phyloP scores from a whole-genome alignment of 2,797 vertebrate species.

The Typhlichthys subterraneus region DNA sequence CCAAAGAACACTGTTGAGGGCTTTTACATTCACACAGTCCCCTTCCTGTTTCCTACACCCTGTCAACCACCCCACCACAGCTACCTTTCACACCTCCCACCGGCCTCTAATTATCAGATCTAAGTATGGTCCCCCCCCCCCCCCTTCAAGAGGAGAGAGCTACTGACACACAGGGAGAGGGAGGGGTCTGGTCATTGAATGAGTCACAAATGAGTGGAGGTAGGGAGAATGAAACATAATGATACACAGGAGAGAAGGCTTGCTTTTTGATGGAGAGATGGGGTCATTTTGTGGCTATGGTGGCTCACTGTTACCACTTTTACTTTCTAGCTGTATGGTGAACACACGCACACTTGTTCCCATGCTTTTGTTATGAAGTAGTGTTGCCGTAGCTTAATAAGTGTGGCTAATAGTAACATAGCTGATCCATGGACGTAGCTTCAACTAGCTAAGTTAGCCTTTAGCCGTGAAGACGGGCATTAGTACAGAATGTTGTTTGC shows the following conservation, averaged over 20 bases:
- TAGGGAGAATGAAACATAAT: conserved; percentile 27
- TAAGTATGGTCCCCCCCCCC: conserved; percentile 45
- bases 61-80: conserved; percentile 58
- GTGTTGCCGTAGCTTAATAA: conserved; percentile 24
- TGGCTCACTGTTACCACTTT: conserved; percentile 40
- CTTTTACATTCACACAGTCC: conserved; percentile 68
- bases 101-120: conserved; percentile 70
- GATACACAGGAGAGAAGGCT: conserved; percentile 14
- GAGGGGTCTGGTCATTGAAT: conserved; percentile 30
- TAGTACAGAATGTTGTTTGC: too few relatives aligned
- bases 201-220: conserved; percentile 32
- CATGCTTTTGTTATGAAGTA: conserved; percentile 9
- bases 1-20: conserved; percentile 65
- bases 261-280: conserved; percentile 32
- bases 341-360: conserved; percentile 15
- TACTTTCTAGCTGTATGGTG: conserved; percentile 14
- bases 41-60: conserved; percentile 59
- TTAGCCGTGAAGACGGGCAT: too few relatives aligned
- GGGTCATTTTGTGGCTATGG: conserved; percentile 32
- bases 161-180: conserved; percentile 24
- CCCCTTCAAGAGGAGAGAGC: conserved; percentile 51
- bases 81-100: conserved; percentile 71
- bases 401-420: conserved; percentile 2
- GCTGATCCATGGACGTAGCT: too few relatives aligned
- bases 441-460: too few relatives aligned